These are phyloP conservation scores for Ceuthmochares aereus DNA, from an alignment of 2,113 vertebrate species.

Conservation along the genomic window DNA sequence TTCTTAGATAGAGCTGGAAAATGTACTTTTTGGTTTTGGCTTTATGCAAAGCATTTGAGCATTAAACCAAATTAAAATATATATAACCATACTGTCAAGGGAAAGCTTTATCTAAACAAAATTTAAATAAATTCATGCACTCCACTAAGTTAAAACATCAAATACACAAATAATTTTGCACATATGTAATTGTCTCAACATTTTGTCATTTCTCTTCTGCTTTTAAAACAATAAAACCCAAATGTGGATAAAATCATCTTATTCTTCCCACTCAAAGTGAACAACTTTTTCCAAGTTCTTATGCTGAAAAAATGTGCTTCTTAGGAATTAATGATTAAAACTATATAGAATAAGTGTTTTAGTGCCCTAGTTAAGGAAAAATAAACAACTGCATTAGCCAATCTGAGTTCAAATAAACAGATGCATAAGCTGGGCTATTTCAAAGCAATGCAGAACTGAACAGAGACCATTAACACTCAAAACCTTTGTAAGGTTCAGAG, in stretches of 20 bases:
- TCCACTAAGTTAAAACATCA: not conserved
- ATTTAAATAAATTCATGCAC: conserved; percentile 1
- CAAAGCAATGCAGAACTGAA: conserved; percentile 3
- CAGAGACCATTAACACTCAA: conserved; percentile 30
- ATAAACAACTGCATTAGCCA: conserved; percentile 54
- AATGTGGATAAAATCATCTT: conserved; percentile 53
- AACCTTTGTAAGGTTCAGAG: conserved; percentile 19
- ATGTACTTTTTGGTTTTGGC: not conserved
- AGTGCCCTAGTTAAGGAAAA: conserved; percentile 38
- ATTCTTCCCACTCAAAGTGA: not conserved
- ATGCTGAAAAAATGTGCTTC: conserved; percentile 12
- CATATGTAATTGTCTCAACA: conserved; percentile 4
- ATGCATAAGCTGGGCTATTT: conserved; percentile 8
- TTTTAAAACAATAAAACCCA: conserved; percentile 53
- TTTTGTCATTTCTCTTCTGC: conserved; percentile 14
- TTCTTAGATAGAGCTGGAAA: not conserved
- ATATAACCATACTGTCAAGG: not conserved
- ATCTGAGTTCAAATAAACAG: conserved; percentile 57
- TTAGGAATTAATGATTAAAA: conserved; percentile 9
- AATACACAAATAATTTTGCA: conserved; percentile 43
- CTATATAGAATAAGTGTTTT: not conserved
- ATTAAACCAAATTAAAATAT: conserved; percentile 36
- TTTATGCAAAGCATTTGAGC: not conserved
- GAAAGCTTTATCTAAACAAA: conserved; percentile 24
- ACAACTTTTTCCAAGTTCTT: conserved; percentile 40